Base-by-base conservation (phyloP, 2,888 invertebrate genomes). In the Adela reaumurella region DNA sequence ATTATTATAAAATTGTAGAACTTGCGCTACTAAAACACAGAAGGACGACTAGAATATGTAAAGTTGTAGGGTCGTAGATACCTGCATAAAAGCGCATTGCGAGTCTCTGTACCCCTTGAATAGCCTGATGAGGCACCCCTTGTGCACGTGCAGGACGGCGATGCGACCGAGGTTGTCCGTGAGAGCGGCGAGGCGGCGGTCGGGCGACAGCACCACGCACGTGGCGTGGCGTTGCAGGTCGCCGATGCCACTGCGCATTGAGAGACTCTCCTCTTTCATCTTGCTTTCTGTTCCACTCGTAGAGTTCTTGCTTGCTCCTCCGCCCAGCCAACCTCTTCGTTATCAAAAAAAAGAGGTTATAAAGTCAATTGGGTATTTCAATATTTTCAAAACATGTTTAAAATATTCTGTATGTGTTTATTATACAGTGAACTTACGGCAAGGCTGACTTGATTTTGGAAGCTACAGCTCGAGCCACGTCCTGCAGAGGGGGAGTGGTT, bases 51-150 rank as follows among this genome's bases (percentile, higher is more conserved):
- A n/a, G n/a, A n/a, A 29, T 14, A 29, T 46, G 24, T 44, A 19
- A n/a, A n/a, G n/a, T n/a, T n/a, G n/a, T n/a, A n/a, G n/a, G n/a
- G n/a, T n/a, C n/a, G 24, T 24, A 24, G 16, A 17, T 58, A 92
- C 90, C 70, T 93, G 90, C 43, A 97, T 78, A 85, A 97, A 98
- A 2, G 92, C 94, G 65, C 95, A 93, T 64, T 97, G 92, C 0
- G 97, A 97, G 64, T 97, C 94, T 47, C 97, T 82, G 67, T 95
- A 98, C 3, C 98, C 97, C 78, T 97, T 97, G 84, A 96, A 95
- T 62, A 97, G 87, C 47, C 94, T 82, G 41, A 96, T 72, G 19
- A 91, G 86, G 48, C 90, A 82, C 1, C 95, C 94, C 55, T 84
- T 84, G 46, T 82, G 82, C 14, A 92, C 86, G 69, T 98, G 96